Evolutionary conservation across 1,140 invertebrate genomes (phyloP).

Genomic region (Rhopalosiphum maidis): DNA sequence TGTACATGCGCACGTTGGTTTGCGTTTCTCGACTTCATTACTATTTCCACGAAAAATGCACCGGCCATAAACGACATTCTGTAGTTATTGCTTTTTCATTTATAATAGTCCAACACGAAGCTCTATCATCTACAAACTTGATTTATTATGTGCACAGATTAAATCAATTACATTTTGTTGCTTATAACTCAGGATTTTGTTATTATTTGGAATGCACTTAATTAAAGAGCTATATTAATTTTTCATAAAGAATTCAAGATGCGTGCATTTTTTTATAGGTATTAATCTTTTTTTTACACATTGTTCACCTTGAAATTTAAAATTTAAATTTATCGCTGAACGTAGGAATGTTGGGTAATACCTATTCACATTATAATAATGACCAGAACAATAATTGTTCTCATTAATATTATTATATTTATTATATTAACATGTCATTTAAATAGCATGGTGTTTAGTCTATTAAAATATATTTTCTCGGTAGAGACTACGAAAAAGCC

Average conservation of each 20-base stretch:
- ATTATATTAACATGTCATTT: neutral
- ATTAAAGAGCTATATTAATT: neutral
- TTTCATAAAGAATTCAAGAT: neutral
- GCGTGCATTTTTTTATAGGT: neutral
- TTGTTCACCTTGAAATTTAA: too few species aligned
- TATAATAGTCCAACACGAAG: neutral
- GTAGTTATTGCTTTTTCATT: neutral
- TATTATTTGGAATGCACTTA: neutral
- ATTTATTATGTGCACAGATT: neutral
- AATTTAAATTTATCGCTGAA: too few species aligned
- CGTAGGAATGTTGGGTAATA: neutral
- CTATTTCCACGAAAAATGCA: neutral
- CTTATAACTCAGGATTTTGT: neutral
- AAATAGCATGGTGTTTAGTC: neutral
- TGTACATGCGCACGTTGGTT: neutral
- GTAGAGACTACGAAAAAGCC: neutral
- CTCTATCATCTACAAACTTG: neutral
- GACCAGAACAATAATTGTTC: neutral
- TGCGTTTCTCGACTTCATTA: neutral
- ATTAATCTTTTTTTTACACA: neutral
- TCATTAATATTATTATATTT: neutral
- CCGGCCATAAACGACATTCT: neutral
- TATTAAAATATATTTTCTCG: neutral
- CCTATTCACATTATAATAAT: neutral
- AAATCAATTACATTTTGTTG: neutral